Percentiles rank a stretch among this genome's conserved stretches.
phyloP scores from a whole-genome alignment of 2,797 vertebrate genomes.

The Pyrocephalus nanus region DNA sequence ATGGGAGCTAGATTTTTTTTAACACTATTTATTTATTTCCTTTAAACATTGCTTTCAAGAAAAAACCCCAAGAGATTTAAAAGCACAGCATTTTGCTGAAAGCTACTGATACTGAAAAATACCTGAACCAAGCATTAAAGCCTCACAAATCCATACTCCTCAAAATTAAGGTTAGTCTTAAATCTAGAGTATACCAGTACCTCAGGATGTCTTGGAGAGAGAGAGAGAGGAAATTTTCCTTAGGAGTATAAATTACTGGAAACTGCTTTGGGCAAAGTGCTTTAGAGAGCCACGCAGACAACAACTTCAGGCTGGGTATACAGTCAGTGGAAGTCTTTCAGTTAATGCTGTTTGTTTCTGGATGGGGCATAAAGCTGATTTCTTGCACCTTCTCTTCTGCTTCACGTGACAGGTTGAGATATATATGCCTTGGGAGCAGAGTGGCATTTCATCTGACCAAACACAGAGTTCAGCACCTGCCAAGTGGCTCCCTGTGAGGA shows the following conservation, averaged over 20 bases:
- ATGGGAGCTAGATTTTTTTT: background rate
- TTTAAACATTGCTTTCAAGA: background rate
- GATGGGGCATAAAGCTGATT: background rate
- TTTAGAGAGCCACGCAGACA: background rate
- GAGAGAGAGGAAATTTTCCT: background rate
- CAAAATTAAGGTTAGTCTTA: background rate
- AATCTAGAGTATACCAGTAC: background rate
- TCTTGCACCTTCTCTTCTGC: background rate
- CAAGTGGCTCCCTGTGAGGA: background rate
- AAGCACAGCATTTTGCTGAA: background rate
- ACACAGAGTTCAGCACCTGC: background rate
- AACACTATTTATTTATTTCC: background rate
- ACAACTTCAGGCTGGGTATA: background rate
- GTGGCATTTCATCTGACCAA: background rate
- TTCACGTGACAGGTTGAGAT: background rate
- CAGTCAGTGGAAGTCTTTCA: background rate
- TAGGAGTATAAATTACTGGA: background rate
- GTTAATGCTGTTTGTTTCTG: background rate
- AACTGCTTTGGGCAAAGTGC: background rate
- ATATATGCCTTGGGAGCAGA: rapidly evolving
- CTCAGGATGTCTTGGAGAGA: background rate
- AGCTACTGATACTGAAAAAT: background rate
- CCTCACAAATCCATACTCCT: background rate
- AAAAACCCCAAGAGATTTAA: background rate
- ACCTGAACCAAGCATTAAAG: background rate